Evolutionary conservation across 1,140 invertebrate species (phyloP).

Genomic region (Drosophila paulistorum): DNA sequence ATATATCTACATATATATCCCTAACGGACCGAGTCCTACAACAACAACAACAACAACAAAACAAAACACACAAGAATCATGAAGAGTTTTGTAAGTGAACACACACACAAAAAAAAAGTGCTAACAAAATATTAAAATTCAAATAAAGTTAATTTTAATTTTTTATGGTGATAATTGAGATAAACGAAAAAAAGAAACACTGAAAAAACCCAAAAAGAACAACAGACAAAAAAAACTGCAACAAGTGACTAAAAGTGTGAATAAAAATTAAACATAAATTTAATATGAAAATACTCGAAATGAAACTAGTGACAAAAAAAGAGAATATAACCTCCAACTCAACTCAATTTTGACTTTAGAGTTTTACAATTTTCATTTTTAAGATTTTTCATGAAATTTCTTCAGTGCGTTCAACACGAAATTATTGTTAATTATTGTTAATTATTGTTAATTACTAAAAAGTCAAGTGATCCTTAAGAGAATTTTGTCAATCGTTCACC

Average conservation of each 20-base stretch:
- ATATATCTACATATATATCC: background rate
- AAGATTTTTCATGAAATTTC: no score
- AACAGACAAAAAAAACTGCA: background rate
- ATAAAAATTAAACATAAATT: background rate
- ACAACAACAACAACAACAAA: background rate
- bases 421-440: no score
- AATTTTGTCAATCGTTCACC: no score
- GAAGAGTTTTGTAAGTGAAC: constrained; percentile 76
- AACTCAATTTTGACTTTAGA: no score
- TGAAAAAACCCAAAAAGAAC: background rate
- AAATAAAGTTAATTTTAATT: constrained; percentile 19
- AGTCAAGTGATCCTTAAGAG: no score
- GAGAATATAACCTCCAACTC: no score
- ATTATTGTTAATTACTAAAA: no score
- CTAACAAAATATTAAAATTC: constrained; percentile 6
- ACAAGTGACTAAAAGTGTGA: constrained; percentile 26
- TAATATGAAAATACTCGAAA: background rate
- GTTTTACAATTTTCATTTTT: no score
- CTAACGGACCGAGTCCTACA: constrained; percentile 8
- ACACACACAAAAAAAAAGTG: background rate
- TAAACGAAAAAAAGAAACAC: constrained; percentile 6
- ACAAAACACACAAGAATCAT: constrained; percentile 48
- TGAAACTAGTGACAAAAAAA: no score
- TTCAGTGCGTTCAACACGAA: no score
- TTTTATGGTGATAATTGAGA: constrained; percentile 23